phyloP scores from a whole-genome alignment of 2,797 vertebrate genomes.

The Botia almorhae region DNA sequence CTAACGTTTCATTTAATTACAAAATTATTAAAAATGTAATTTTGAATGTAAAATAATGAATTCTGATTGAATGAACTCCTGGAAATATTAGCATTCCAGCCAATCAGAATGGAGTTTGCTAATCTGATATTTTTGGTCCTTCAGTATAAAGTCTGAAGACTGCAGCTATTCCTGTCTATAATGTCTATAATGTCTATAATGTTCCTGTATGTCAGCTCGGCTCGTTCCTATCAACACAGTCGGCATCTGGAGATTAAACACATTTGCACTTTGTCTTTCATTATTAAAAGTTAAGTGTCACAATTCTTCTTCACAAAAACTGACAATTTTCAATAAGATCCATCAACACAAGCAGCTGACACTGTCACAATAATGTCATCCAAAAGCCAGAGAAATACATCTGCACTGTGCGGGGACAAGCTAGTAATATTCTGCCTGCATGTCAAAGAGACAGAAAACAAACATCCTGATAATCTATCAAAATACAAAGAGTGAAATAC shows the following conservation, averaged over 20 bases:
- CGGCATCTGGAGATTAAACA: neutral
- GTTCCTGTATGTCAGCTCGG: neutral
- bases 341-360: constrained; percentile 38
- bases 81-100: no score
- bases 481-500: constrained; percentile 48
- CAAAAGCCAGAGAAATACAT: constrained; percentile 47
- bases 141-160: no score
- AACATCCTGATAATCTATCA: constrained; percentile 49
- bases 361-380: constrained; percentile 54
- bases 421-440: constrained; percentile 47
- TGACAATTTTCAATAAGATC: constrained; percentile 32
- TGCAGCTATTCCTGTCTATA: constrained; percentile 1
- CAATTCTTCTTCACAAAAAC: constrained; percentile 32
- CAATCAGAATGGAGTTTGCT: no score
- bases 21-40: no score
- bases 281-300: constrained; percentile 36
- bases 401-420: constrained; percentile 27
- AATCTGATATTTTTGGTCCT: no score
- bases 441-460: constrained; percentile 46
- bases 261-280: constrained; percentile 30
- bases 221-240: neutral
- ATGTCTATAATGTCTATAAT: no score
- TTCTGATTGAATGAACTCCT: no score
- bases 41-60: no score
- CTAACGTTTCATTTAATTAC: no score